Percentiles rank a stretch among this genome's conserved stretches.
phyloP scores from a whole-genome alignment of 2,888 invertebrate genomes.

The Heliconius aoede region DNA sequence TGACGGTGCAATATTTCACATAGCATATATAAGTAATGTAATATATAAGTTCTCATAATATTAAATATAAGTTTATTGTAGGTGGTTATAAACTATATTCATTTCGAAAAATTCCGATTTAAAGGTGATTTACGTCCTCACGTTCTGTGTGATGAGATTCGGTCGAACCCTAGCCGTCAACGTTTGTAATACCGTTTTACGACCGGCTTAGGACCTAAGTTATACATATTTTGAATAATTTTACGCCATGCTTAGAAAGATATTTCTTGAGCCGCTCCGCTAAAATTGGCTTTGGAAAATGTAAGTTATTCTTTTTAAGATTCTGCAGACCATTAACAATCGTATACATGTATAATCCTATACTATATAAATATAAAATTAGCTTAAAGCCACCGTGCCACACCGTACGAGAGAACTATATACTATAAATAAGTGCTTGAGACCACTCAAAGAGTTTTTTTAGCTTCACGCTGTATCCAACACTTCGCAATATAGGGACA shows the following conservation, averaged over 20 bases:
- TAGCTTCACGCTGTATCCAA: no score
- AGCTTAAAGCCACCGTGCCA: no score
- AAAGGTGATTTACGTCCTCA: constrained; percentile 70
- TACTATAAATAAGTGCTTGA: no score
- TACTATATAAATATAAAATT: no score
- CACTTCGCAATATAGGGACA: no score
- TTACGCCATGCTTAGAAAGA: constrained; percentile 73
- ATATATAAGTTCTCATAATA: background rate
- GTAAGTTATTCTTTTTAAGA: constrained; percentile 49
- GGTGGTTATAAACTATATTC: constrained; percentile 54
- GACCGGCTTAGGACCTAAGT: constrained; percentile 78
- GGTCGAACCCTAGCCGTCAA: constrained; percentile 75
- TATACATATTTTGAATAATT: constrained; percentile 81
- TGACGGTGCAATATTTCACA: no score
- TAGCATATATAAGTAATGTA: background rate
- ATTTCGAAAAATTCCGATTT: constrained; percentile 70
- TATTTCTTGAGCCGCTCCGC: constrained; percentile 65
- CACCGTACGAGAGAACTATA: no score
- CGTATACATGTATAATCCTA: background rate
- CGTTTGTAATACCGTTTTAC: constrained; percentile 81
- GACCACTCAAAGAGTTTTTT: no score
- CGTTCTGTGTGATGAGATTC: constrained; percentile 79
- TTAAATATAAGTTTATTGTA: background rate
- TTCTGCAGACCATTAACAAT: background rate
- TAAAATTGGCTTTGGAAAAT: constrained; percentile 62